Base-by-base conservation (phyloP, 1,140 invertebrate genomes). In the Drosophila kanapiae region DNA sequence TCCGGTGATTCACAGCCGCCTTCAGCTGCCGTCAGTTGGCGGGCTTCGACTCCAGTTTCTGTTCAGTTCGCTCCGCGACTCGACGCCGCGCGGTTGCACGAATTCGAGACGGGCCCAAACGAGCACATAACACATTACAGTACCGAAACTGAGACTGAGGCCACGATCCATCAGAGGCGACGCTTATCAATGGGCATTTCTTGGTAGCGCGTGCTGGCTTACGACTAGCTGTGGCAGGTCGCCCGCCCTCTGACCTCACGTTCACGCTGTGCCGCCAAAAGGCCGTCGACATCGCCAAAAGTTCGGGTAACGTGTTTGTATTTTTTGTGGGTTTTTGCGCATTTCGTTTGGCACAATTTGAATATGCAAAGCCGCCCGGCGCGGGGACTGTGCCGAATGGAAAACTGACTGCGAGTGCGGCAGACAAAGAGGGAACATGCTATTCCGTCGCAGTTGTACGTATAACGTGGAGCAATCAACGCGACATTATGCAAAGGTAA, bases 401-500 rank as follows among this genome's bases (percentile, higher is more conserved):
- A 49, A 77, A 60, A 76, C 58, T 49, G 48, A 64, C 59, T 40
- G 37, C 33, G 10, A 61, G 51, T 40, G 51, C 18, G 43, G 31
- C 27, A 31, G 42, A 29, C 51, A 38, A 63, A 72, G 42, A 80
- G 65, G 38, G 45, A 69, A 60, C 51, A 91, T 91, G 87, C 54
- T 91, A 74, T 86, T 88, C 59, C 88, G 88, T 62, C 88, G 88
- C 79, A 82, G 88, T 74, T 90, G 85, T 84, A 75, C 81, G 61
- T 91, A 91, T 77, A 88, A 91, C 82, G 88, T 91, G 90, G 82
- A 91, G 75, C 81, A 91, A 84, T 91, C 88, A 82, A 90, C 85
- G 79, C 84, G 82, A 78, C 84, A 85, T 80, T 91, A 90, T 91
- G 84, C 81, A 88, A 91, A 91, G 88, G 88, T 91, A 91, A 84